A percentile compares a stretch with the other conserved stretches of the same genome.
These are phyloP conservation scores for Plectropomus leopardus DNA, from an alignment of 2,113 vertebrate species.

Conservation along the genomic window DNA sequence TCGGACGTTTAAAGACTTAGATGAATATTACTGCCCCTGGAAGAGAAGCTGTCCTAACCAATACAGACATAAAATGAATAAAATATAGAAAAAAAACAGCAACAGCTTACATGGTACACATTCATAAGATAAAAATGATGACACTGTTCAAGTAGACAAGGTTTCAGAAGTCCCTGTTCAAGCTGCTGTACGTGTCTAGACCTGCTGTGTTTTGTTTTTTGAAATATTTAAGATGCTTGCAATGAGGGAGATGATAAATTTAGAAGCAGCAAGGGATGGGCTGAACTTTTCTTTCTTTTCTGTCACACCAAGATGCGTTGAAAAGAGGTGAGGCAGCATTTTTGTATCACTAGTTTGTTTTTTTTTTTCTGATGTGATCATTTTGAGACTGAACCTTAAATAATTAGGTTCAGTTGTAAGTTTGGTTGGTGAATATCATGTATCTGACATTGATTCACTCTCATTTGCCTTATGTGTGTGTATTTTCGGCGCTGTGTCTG, in stretches of 20 bases:
- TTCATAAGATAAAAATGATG: not conserved
- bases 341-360: constrained; percentile 5
- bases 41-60: constrained; percentile 7
- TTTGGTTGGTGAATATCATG: not conserved
- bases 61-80: not conserved
- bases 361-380: not conserved
- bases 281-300: constrained; percentile 42
- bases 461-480: too few species aligned
- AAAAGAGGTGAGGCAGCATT: constrained; percentile 24
- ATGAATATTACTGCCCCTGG: not conserved
- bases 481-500: too few species aligned
- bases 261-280: constrained; percentile 51
- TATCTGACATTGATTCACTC: not conserved
- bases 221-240: constrained; percentile 38
- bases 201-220: constrained; percentile 14
- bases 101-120: not conserved
- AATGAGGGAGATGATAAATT: constrained; percentile 51
- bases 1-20: not conserved
- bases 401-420: too few species aligned
- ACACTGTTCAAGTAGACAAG: not conserved
- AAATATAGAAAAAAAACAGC: too few species aligned
- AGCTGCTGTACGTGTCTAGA: not conserved
- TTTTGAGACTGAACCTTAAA: not conserved
- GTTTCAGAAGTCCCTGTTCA: not conserved
- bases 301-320: constrained; percentile 33